Evolutionary conservation across 2,113 vertebrate genomes (phyloP).

Genomic region (Notiomystis cincta): DNA sequence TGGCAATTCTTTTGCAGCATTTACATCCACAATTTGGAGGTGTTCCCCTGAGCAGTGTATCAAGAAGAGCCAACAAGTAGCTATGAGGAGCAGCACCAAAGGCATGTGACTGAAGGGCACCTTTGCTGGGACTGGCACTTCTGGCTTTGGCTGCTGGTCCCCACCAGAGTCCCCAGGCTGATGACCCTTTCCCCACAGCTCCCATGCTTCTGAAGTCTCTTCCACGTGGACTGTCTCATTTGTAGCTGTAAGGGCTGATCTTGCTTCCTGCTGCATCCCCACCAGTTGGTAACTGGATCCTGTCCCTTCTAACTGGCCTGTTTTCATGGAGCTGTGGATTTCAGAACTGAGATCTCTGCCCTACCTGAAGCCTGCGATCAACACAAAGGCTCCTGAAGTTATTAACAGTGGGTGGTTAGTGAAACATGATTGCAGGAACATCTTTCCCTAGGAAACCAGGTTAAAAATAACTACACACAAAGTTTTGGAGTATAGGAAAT

Average conservation of each 20-base stretch:
- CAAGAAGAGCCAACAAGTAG: neutral
- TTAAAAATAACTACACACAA: slow-evolving; percentile 30
- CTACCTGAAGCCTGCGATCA: neutral
- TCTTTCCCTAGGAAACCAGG: slow-evolving; percentile 16
- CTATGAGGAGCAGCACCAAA: neutral
- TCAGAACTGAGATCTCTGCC: neutral
- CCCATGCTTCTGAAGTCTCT: fast-evolving
- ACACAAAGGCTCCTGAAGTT: neutral
- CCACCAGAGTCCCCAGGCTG: fast-evolving
- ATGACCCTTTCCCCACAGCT: neutral
- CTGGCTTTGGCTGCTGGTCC: neutral
- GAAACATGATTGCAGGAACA: slow-evolving; percentile 36
- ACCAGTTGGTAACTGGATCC: neutral
- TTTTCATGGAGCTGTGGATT: neutral
- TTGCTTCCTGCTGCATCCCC: fast-evolving
- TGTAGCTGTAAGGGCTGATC: neutral
- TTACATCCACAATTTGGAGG: fast-evolving
- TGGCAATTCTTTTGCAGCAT: neutral
- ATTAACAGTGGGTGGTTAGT: slow-evolving; percentile 40
- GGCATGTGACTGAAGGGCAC: neutral
- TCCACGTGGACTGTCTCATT: neutral
- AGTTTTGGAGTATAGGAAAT: neutral
- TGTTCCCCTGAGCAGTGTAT: neutral
- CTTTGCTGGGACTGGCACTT: neutral
- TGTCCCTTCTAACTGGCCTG: neutral